Base-by-base conservation (phyloP, 2,797 vertebrate species). In the Helarctos malayanus region DNA sequence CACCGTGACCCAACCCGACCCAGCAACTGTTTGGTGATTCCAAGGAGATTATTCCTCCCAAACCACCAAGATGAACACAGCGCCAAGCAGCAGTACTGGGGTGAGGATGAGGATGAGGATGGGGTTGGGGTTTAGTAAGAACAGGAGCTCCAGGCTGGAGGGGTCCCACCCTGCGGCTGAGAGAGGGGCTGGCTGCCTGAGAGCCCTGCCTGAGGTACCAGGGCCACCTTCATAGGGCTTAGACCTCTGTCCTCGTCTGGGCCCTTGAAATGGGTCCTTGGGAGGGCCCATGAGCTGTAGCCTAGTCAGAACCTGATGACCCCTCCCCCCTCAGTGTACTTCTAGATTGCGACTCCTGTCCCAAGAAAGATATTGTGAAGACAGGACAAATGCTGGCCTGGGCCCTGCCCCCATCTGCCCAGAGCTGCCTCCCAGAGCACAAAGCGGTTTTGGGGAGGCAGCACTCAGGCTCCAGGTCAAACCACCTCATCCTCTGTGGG, bases 111-210 rank as follows among this genome's bases (percentile, higher is more conserved):
- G 89, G 80, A 69, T 80, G 52, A 68, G 52, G 49, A 76, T 49
- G 38, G 78, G 91, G 52, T 16, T 79, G 61, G 61, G 84, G 83
- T 79, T 97, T 94, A 94, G 78, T 84, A 82, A 91, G 65, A 96
- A 85, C 86, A 47, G 92, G 54, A 94, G 97, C 56, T 92, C 61
- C 5, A 18, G 85, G 73, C 49, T 35, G 27, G 49, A 87, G 32
- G 71, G 38, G 38, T 80, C 79, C 94, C 83, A 73, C 94, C 93
- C 86, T 45, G 93, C 35, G 91, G 80, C 71, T 35, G 73, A 86
- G 35, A 23, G 81, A 92, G 59, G 52, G 59, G 73, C 76, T 76
- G 73, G 73, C 76, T 76, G 73, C 81, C 76, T 82, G 32, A 73
- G 35, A 69, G 61, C 14, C 61, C 29, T 63, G 29, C 29, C 61